Evolutionary conservation across 2,113 vertebrate genomes (phyloP).

Genomic region (Pseudorasbora parva): DNA sequence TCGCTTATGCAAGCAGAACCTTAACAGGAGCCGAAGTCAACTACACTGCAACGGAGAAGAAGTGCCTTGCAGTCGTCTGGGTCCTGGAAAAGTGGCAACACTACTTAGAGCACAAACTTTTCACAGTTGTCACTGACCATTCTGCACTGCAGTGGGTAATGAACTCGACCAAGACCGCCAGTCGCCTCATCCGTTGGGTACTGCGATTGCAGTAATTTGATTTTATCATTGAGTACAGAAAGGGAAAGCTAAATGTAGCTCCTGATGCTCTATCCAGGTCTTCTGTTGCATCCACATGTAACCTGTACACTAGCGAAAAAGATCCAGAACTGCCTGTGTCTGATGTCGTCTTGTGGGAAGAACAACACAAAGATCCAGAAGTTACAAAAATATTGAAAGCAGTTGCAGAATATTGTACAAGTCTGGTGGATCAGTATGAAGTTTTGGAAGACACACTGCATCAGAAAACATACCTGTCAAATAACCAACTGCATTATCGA

Average conservation of each 20-base stretch:
- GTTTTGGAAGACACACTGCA: not conserved
- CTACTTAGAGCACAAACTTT: not conserved
- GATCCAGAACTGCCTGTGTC: no score
- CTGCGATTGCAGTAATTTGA: not conserved
- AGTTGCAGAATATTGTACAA: not conserved
- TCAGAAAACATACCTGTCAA: not conserved
- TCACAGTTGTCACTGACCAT: not conserved
- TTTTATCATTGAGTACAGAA: not conserved
- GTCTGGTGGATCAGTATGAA: not conserved
- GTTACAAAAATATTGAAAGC: not conserved
- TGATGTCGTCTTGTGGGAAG: no score
- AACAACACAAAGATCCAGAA: no score
- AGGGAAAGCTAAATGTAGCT: not conserved
- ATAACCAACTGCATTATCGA: not conserved
- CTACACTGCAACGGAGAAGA: no score
- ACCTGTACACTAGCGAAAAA: no score
- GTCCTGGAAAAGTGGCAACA: no score
- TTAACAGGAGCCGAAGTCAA: no score
- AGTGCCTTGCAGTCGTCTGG: no score
- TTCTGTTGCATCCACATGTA: no score
- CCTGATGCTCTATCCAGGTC: no score
- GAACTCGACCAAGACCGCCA: not conserved
- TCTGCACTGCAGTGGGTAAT: not conserved
- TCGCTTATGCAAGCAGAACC: no score
- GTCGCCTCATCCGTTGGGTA: not conserved